phyloP scores from a whole-genome alignment of 2,888 invertebrate species.

The Papilio gigon region DNA sequence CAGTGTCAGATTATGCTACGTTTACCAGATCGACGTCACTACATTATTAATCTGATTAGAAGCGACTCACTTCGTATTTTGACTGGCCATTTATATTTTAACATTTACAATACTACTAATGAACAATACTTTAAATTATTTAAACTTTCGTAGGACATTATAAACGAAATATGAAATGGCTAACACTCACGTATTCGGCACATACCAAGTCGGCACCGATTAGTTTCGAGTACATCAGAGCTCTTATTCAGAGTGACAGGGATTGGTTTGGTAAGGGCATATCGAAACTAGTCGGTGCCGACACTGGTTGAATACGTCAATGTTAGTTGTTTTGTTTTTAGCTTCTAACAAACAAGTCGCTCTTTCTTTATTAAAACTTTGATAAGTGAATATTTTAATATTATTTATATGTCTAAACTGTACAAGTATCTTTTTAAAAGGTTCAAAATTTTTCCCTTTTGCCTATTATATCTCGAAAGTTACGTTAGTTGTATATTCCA shows the following conservation, averaged over 20 bases:
- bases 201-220: no score
- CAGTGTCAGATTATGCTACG: conserved; percentile 10
- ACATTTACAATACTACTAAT: not conserved
- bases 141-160: no score
- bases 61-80: conserved; percentile 1
- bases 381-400: not conserved
- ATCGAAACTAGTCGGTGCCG: no score
- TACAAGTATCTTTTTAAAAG: not conserved
- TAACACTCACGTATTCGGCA: no score
- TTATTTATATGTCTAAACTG: not conserved
- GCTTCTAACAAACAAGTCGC: no score
- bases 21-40: conserved; percentile 15
- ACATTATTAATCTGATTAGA: conserved; percentile 14
- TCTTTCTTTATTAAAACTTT: not conserved
- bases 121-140: no score
- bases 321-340: no score
- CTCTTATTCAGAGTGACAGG: no score
- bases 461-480: not conserved
- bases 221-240: no score
- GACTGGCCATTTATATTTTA: not conserved
- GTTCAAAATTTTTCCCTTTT: not conserved
- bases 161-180: no score
- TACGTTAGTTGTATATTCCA: not conserved
- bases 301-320: no score
- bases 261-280: no score